A percentile compares a stretch with the other conserved stretches of the same genome.
Conservation (phyloP, 2,888 invertebrate species). For the Monopis laevigella region DNA sequence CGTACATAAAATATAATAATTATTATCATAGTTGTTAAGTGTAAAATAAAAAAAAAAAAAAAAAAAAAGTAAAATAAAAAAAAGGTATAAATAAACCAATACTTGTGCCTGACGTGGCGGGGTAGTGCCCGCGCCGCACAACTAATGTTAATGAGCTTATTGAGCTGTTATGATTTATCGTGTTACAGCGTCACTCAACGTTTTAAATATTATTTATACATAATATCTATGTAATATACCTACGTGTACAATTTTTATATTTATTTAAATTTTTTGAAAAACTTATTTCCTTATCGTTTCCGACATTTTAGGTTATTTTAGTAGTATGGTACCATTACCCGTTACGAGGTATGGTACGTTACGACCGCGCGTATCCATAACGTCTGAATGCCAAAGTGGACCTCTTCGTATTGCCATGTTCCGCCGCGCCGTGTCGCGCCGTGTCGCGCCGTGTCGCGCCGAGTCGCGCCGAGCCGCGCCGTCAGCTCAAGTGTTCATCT, state of each 20-base stretch:
- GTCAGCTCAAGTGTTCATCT: constrained; percentile 62
- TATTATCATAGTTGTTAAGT: constrained; percentile 22
- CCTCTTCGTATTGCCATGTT: constrained; percentile 47
- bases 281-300: constrained; percentile 2
- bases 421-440: constrained; percentile 17
- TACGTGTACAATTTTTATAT: constrained; percentile 58
- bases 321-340: not conserved
- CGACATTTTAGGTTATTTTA: constrained; percentile 1
- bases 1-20: constrained; percentile 59
- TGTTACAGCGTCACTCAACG: constrained; percentile 66
- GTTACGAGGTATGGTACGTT: not conserved
- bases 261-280: constrained; percentile 43
- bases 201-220: constrained; percentile 46
- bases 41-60: constrained; percentile 24
- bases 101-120: constrained; percentile 68
- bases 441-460: constrained; percentile 29
- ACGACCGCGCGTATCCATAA: constrained; percentile 27
- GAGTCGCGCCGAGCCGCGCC: constrained; percentile 67
- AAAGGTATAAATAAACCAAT: constrained; percentile 66
- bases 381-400: constrained; percentile 62
- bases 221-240: constrained; percentile 35
- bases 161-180: constrained; percentile 64
- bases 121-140: not conserved
- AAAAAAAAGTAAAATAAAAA: constrained; percentile 36
- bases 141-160: constrained; percentile 60